Conservation (phyloP, 64 coral and sea anemone genomes). For the Stichodactyla mertensii region DNA sequence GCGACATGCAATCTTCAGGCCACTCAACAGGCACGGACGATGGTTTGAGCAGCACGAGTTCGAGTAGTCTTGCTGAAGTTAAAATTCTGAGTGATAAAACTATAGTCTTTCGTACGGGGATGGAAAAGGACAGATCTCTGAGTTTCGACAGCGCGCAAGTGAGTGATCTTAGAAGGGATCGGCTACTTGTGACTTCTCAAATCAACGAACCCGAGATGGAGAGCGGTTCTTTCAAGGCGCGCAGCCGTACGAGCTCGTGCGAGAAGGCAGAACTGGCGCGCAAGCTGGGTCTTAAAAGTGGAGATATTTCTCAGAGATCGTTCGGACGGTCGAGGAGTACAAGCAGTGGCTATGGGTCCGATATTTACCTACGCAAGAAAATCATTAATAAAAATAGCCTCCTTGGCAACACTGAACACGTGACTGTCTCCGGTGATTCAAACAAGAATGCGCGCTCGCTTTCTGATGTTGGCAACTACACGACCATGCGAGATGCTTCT, state of each 20-base stretch:
- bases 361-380: slow-evolving; percentile 51
- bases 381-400: slow-evolving; percentile 78
- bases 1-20: slow-evolving; percentile 2
- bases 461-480: slow-evolving; percentile 53
- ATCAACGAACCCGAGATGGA: slow-evolving; percentile 51
- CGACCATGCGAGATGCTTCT: slow-evolving; percentile 71
- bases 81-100: slow-evolving; percentile 90
- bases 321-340: slow-evolving; percentile 46
- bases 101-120: slow-evolving; percentile 60
- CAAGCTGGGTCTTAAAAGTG: slow-evolving; percentile 70
- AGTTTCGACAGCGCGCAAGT: slow-evolving; percentile 60
- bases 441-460: slow-evolving; percentile 57
- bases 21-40: slow-evolving; percentile 5
- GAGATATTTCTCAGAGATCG: slow-evolving; percentile 52
- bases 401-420: slow-evolving; percentile 42
- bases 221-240: slow-evolving; percentile 3
- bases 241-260: slow-evolving; percentile 66
- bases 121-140: slow-evolving; percentile 56
- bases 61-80: slow-evolving; percentile 69
- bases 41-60: slow-evolving; percentile 34
- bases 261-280: slow-evolving; percentile 81
- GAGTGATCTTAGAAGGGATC: slow-evolving; percentile 64
- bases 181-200: slow-evolving; percentile 60
- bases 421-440: slow-evolving; percentile 69
- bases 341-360: slow-evolving; percentile 48